A percentile compares a stretch with the other conserved stretches of the same genome.
phyloP scores from a whole-genome alignment of 35 echinoderm and acorn worm genomes.

The Patiria miniata region DNA sequence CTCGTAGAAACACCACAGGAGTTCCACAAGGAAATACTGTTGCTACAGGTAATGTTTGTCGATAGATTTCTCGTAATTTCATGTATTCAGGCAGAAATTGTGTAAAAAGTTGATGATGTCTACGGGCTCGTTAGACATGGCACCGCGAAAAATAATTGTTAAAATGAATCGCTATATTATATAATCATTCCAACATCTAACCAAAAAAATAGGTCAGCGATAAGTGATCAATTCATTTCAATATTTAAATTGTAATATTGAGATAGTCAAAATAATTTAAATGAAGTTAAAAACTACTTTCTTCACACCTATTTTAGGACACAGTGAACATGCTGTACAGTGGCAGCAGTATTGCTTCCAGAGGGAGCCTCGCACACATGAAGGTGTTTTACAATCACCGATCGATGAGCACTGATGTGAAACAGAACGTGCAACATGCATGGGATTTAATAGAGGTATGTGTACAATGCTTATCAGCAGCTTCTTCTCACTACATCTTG shows the following conservation, averaged over 20 bases:
- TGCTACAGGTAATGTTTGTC: not conserved
- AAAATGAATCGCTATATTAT: not conserved
- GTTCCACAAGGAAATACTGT: not conserved
- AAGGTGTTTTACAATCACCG: not conserved
- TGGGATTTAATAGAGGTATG: not conserved
- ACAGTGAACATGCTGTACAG: not conserved
- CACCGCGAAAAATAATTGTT: not conserved
- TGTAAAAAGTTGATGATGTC: not conserved
- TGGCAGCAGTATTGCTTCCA: not conserved
- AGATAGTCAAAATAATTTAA: not conserved
- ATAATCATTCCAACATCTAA: no score
- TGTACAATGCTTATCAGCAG: not conserved
- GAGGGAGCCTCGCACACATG: not conserved
- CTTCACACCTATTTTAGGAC: not conserved
- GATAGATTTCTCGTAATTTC: not conserved
- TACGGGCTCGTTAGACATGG: not conserved
- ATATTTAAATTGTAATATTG: not conserved
- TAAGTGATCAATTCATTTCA: not conserved
- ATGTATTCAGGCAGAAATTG: not conserved
- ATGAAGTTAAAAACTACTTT: not conserved
- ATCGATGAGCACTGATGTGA: not conserved
- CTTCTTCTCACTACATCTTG: not conserved
- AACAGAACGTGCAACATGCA: not conserved
- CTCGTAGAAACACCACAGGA: not conserved
- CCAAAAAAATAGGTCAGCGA: no score